Evolutionary conservation across 2,113 vertebrate genomes (phyloP).

Genomic region (Gallinago media): DNA sequence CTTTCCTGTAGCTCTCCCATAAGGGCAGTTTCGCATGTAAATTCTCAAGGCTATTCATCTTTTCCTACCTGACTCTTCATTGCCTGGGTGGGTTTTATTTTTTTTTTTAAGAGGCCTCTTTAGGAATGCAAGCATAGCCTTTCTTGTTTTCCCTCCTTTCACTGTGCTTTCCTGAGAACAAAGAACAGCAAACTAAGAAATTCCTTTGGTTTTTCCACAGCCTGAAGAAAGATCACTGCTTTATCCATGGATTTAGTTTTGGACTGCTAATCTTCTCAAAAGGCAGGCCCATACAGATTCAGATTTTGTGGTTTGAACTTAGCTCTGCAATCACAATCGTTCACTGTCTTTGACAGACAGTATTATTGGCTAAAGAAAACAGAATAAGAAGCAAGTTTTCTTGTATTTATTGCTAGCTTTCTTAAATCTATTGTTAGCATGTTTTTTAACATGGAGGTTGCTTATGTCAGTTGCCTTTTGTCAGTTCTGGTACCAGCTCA

Average conservation of each 20-base stretch:
- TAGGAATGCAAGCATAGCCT: not conserved
- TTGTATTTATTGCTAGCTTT: not conserved
- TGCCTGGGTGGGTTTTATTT: not conserved
- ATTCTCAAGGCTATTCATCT: conserved; percentile 54
- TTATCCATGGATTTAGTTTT: conserved; percentile 41
- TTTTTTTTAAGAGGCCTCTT: not conserved
- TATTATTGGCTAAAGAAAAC: not conserved
- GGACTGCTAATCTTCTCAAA: conserved; percentile 40
- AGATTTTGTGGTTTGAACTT: conserved; percentile 43
- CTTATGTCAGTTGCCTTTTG: not conserved
- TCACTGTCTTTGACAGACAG: not conserved
- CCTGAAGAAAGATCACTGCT: conserved; percentile 12
- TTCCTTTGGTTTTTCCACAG: conserved; percentile 38
- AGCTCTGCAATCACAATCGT: not conserved
- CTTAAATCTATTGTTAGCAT: not conserved
- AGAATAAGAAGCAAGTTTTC: not conserved
- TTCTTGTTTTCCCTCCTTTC: conserved; percentile 40
- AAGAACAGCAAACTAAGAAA: conserved; percentile 57
- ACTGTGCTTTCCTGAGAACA: conserved; percentile 35
- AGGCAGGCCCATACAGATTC: not conserved
- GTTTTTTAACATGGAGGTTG: not conserved
- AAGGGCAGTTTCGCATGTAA: conserved; percentile 7
- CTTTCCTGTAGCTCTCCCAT: conserved; percentile 23
- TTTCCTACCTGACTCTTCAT: conserved; percentile 38
- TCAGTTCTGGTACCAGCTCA: not conserved